These are phyloP conservation scores for Drosophila sproati DNA, from an alignment of 1,140 invertebrate genomes.

Conservation along the genomic window DNA sequence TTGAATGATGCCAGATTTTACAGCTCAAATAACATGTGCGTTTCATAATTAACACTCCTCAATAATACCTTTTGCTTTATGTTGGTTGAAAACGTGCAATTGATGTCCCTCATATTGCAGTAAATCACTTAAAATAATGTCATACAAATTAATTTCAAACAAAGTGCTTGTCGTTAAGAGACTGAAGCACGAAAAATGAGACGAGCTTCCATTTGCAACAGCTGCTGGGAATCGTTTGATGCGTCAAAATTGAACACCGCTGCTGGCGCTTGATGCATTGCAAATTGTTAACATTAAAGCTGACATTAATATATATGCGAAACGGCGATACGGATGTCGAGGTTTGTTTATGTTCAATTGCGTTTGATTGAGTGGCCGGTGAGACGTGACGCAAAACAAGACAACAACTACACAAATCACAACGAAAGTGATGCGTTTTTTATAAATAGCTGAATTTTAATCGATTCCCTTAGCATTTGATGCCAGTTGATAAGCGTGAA, in stretches of 20 bases:
- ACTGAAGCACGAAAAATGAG: constrained; percentile 25
- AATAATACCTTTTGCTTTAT: constrained; percentile 18
- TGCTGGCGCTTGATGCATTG: constrained; percentile 58
- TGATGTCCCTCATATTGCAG: constrained; percentile 30
- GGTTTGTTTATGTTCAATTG: constrained; percentile 56
- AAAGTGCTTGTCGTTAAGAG: constrained; percentile 63
- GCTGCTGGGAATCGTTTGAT: constrained; percentile 2
- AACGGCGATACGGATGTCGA: background rate
- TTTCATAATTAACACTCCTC: constrained; percentile 25
- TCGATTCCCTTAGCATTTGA: constrained; percentile 70
- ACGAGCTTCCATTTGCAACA: constrained; percentile 27
- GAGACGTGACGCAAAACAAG: constrained; percentile 2
- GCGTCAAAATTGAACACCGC: background rate
- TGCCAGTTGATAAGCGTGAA: constrained; percentile 58
- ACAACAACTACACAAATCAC: background rate
- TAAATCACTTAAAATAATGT: constrained; percentile 56
- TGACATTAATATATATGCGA: background rate
- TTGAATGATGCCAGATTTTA: background rate
- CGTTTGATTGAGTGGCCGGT: constrained; percentile 50
- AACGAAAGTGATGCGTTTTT: constrained; percentile 11
- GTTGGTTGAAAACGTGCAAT: constrained; percentile 14
- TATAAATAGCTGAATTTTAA: constrained; percentile 67
- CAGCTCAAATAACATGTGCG: background rate
- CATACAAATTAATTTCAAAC: constrained; percentile 70
- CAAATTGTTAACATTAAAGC: constrained; percentile 65